Percentiles rank a stretch among this genome's conserved stretches.
phyloP scores from a whole-genome alignment of 2,888 invertebrate species.

The Agrotis exclamationis region DNA sequence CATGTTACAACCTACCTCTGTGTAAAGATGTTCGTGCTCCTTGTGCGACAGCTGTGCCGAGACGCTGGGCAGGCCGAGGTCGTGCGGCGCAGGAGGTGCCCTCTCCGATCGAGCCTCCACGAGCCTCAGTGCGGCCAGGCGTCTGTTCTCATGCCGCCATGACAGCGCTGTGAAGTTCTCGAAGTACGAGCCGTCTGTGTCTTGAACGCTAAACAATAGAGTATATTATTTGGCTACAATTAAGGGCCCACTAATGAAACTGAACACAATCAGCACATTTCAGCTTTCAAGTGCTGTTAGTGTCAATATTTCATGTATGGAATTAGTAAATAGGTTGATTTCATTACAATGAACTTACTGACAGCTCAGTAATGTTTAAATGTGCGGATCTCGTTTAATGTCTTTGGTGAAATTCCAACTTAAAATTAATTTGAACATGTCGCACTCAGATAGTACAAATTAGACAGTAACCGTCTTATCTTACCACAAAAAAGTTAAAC shows the following conservation, averaged over 20 bases:
- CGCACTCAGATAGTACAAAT: neutral
- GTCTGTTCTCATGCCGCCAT: constrained; percentile 97
- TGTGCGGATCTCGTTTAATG: neutral
- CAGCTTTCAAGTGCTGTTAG: neutral
- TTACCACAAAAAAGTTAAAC: no score
- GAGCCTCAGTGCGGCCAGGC: constrained; percentile 94
- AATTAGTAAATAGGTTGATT: neutral
- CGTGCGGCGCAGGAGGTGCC: constrained; percentile 91
- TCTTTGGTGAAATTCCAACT: neutral
- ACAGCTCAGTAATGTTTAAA: neutral
- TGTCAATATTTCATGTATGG: neutral
- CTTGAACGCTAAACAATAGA: constrained; percentile 94
- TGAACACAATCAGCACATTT: no score
- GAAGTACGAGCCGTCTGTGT: constrained; percentile 98
- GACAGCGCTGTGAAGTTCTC: constrained; percentile 98
- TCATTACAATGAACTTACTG: neutral
- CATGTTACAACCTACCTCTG: constrained; percentile 77
- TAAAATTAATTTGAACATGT: neutral
- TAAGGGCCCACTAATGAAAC: neutral
- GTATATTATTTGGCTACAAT: neutral
- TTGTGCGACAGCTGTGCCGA: constrained; percentile 94
- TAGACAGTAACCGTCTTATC: no score
- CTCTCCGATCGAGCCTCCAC: constrained; percentile 94
- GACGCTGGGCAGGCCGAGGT: constrained; percentile 94
- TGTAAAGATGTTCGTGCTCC: constrained; percentile 89